Evolutionary conservation across 2,888 invertebrate genomes (phyloP).

Genomic region (Eupsilia transversa): DNA sequence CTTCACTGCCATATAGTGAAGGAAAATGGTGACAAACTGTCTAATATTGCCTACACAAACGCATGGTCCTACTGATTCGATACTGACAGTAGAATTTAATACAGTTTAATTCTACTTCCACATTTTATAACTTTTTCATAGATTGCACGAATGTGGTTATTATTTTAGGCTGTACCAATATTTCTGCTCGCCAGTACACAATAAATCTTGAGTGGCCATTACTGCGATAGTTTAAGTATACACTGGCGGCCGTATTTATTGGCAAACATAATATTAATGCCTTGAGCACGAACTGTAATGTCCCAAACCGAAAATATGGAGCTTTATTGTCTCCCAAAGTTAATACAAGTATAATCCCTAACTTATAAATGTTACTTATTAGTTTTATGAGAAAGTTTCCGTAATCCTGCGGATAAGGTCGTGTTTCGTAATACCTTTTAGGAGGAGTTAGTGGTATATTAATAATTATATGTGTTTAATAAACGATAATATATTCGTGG

Average conservation of each 20-base stretch:
- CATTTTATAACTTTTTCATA: no score
- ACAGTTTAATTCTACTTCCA: no score
- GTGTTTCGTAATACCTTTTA: slow-evolving; percentile 19
- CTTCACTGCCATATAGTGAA: no score
- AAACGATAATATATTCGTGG: neutral
- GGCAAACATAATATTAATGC: slow-evolving; percentile 34
- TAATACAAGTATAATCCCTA: slow-evolving; percentile 36
- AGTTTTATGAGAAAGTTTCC: slow-evolving; percentile 42
- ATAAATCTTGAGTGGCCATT: slow-evolving; percentile 29
- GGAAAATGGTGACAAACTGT: no score
- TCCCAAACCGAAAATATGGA: slow-evolving; percentile 31
- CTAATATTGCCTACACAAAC: no score
- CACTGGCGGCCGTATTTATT: slow-evolving; percentile 35
- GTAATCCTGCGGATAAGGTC: slow-evolving; percentile 23
- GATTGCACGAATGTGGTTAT: neutral
- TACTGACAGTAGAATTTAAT: no score
- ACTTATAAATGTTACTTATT: slow-evolving; percentile 48
- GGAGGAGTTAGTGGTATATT: slow-evolving; percentile 17
- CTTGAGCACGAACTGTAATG: slow-evolving; percentile 20
- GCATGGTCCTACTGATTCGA: no score
- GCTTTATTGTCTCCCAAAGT: slow-evolving; percentile 33
- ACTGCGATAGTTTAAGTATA: slow-evolving; percentile 22
- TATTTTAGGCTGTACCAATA: slow-evolving; percentile 7
- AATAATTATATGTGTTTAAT: slow-evolving; percentile 5
- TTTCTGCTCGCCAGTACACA: slow-evolving; percentile 15